These are phyloP conservation scores for fruit fly (Drosophila melanogaster) DNA, from an alignment of 1,140 invertebrate genomes.

Conservation along the genomic window Release_6_plus_ISO1_MT NT_033779.5:19785501-19786000, in stretches of 20 bases:
- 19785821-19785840: constrained; percentile 10
- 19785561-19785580: too few relatives aligned
- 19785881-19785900: constrained; percentile 19
- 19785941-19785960: constrained; percentile 31
- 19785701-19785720: too few relatives aligned
- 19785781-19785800: background rate
- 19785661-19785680: too few relatives aligned
- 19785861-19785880: constrained; percentile 4
- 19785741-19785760: background rate
- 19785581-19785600: too few relatives aligned
- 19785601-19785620: too few relatives aligned
- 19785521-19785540: background rate
- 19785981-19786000: constrained; percentile 14
- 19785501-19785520: background rate
- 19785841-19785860: background rate
- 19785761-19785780: background rate
- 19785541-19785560: background rate
- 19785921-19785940: constrained; percentile 23
- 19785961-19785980: background rate
- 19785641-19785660: too few relatives aligned
- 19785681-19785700: too few relatives aligned
- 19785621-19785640: too few relatives aligned
- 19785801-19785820: background rate
- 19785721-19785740: too few relatives aligned
- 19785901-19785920: constrained; percentile 4